phyloP scores from a whole-genome alignment of 2,797 vertebrate species.

The Rhinogobio ventralis region DNA sequence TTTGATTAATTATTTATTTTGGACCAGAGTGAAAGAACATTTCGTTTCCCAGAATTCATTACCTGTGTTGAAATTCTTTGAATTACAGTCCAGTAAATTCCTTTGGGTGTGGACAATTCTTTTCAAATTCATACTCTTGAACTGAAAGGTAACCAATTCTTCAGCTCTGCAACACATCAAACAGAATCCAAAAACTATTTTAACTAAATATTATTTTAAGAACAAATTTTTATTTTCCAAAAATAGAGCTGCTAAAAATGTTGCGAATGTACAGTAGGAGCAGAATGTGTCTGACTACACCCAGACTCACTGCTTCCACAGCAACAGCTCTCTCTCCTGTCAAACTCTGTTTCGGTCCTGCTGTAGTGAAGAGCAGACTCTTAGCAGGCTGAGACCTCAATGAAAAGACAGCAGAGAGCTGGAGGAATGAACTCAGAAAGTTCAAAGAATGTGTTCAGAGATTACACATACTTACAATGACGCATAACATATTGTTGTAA shows the following conservation, averaged over 20 bases:
- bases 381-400: constrained; percentile 26
- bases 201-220: neutral
- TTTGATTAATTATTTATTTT: neutral
- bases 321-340: constrained; percentile 27
- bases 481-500: neutral
- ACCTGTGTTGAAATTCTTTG: neutral
- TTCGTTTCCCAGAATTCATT: neutral
- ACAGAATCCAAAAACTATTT: neutral
- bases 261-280: neutral
- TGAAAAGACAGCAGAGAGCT: constrained; percentile 33
- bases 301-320: constrained; percentile 27
- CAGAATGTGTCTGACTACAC: constrained; percentile 19
- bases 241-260: neutral
- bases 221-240: neutral
- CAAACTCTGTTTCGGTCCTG: constrained; percentile 50
- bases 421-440: constrained; percentile 28
- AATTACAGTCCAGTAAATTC: neutral
- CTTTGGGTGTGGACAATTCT: neutral
- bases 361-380: constrained; percentile 32
- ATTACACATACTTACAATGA: neutral
- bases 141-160: neutral
- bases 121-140: neutral
- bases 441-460: neutral
- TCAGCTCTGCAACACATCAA: neutral
- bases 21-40: neutral